phyloP scores from a whole-genome alignment of 2,113 vertebrate genomes.

The Larimichthys polyactis region DNA sequence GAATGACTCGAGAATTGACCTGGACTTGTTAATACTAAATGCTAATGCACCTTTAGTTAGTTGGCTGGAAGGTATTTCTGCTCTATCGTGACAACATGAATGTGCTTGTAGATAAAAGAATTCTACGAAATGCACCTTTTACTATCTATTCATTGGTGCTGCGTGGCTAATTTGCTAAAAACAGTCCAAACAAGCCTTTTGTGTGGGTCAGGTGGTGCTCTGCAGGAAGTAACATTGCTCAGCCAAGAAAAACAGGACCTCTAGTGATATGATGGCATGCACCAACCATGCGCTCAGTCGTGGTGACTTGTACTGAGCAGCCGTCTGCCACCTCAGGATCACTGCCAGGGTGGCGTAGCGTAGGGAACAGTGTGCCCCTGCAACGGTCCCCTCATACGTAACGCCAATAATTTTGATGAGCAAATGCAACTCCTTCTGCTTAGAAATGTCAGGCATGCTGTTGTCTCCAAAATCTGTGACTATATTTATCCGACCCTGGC shows the following conservation, averaged over 20 bases:
- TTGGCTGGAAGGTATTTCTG: background rate
- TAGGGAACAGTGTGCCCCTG: constrained; percentile 12
- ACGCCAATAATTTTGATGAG: constrained; percentile 31
- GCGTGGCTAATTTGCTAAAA: constrained; percentile 47
- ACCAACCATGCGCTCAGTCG: background rate
- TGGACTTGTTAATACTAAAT: background rate
- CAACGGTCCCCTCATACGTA: background rate
- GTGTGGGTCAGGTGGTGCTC: constrained; percentile 52
- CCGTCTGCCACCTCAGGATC: constrained; percentile 60
- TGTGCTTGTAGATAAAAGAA: background rate
- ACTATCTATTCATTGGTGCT: constrained; percentile 31
- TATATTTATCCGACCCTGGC: constrained; percentile 71
- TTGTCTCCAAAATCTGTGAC: constrained; percentile 59
- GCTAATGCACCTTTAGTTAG: fast-evolving
- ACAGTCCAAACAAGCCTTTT: constrained; percentile 1
- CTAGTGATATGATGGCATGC: constrained; percentile 10
- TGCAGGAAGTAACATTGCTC: constrained; percentile 16
- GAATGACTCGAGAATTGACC: background rate
- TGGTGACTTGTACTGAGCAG: constrained; percentile 40
- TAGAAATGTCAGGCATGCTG: constrained; percentile 63
- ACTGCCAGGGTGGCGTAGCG: constrained; percentile 50
- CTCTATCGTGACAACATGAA: background rate
- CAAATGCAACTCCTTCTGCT: constrained; percentile 32
- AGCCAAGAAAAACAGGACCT: constrained; percentile 57
- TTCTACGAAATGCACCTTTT: background rate